Evolutionary conservation across 2,797 vertebrate genomes (phyloP).

Genomic region (Rousettus madagascariensis): DNA sequence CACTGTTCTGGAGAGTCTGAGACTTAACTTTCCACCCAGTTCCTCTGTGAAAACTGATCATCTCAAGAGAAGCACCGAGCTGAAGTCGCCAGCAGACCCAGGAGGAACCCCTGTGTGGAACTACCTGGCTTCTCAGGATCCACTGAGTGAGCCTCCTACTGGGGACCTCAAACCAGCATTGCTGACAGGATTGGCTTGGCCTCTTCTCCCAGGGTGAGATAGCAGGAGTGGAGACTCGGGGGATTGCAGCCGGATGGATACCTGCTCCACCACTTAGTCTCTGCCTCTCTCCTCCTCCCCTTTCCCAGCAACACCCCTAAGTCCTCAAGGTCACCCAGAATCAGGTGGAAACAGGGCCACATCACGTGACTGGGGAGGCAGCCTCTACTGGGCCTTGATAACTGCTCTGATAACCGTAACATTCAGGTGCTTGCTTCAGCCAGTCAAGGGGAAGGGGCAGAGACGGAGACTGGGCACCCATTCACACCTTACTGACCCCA

Average conservation of each 20-base stretch:
- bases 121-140: not conserved
- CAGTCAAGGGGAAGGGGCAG: not conserved
- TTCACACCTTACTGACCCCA: not conserved
- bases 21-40: not conserved
- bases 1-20: not conserved
- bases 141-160: not conserved
- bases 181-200: not conserved
- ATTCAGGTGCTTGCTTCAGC: not conserved
- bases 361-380: constrained; percentile 58
- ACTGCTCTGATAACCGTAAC: constrained; percentile 50
- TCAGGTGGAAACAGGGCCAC: constrained; percentile 5
- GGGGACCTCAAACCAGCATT: not conserved
- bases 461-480: too few relatives aligned
- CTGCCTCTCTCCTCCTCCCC: not conserved
- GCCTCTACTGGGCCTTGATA: not conserved
- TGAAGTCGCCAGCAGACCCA: not conserved
- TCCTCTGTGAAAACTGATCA: not conserved
- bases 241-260: not conserved
- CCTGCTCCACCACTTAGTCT: not conserved
- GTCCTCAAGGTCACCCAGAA: constrained; percentile 55
- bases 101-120: rapidly evolving
- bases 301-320: constrained; percentile 34
- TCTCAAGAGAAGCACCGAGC: not conserved
- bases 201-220: not conserved
- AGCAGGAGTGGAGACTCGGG: not conserved